Evolutionary conservation across 1,140 invertebrate species (phyloP).

Genomic region (Drosophila ohnishii): DNA sequence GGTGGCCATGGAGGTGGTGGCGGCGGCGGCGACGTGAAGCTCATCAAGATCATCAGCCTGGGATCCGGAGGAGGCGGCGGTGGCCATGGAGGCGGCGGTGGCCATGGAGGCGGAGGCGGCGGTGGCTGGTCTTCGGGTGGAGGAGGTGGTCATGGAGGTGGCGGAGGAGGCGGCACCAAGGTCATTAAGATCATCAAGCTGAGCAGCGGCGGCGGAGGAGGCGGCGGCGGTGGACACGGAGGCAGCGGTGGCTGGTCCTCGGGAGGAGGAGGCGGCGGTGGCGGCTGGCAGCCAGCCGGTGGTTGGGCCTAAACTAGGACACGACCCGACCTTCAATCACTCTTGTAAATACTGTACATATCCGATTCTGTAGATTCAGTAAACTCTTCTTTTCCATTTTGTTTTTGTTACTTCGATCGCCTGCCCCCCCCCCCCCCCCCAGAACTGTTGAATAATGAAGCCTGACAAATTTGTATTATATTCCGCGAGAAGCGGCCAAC

Average conservation of each 20-base stretch:
- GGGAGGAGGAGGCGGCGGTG: conserved; percentile 54
- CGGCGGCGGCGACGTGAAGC: conserved; percentile 56
- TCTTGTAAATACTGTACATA: conserved; percentile 76
- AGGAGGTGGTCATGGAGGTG: conserved; percentile 32
- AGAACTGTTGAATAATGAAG: conserved; percentile 25
- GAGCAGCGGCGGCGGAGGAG: conserved; percentile 49
- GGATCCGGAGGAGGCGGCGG: conserved; percentile 59
- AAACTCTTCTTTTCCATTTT: conserved; percentile 8
- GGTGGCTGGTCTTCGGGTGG: conserved; percentile 59
- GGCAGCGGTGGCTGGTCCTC: conserved; percentile 36
- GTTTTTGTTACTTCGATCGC: conserved; percentile 20
- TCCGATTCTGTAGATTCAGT: conserved; percentile 1
- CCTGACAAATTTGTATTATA: conserved; percentile 10
- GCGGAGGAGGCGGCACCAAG: conserved; percentile 52
- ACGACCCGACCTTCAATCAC: neutral
- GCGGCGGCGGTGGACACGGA: conserved; percentile 52
- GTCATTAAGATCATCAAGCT: conserved; percentile 56
- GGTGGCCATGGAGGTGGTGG: conserved; percentile 64
- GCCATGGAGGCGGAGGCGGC: conserved; percentile 31
- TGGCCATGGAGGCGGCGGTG: conserved; percentile 55
- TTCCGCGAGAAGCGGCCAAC: conserved; percentile 7
- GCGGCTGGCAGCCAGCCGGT: conserved; percentile 76
- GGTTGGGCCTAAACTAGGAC: conserved; percentile 65
- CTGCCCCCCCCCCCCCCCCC: neutral
- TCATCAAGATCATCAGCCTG: conserved; percentile 63